Percentiles rank a stretch among this genome's conserved stretches.
These are phyloP conservation scores for Chiridota heheva DNA, from an alignment of 35 echinoderm and acorn worm genomes.

Conservation along the genomic window DNA sequence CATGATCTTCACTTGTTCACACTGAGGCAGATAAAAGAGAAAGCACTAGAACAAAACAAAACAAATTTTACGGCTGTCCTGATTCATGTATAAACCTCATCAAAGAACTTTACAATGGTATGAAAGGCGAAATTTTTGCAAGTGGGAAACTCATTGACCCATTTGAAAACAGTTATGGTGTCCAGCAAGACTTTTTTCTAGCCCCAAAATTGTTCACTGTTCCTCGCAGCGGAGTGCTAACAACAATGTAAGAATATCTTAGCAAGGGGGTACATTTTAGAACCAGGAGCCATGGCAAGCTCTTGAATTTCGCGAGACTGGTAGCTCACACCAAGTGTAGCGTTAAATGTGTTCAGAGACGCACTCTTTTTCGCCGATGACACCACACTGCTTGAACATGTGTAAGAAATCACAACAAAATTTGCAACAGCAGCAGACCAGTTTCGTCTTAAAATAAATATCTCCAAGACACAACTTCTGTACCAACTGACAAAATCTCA, in stretches of 20 bases:
- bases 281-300: conserved; percentile 34
- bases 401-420: neutral
- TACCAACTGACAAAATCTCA: neutral
- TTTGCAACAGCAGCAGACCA: neutral
- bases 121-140: conserved; percentile 11
- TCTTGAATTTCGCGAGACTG: conserved; percentile 17
- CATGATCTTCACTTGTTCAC: conserved; percentile 62
- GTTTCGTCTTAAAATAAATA: conserved; percentile 19
- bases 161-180: conserved; percentile 12
- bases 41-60: conserved; percentile 52
- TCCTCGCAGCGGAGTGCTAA: conserved; percentile 18
- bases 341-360: neutral
- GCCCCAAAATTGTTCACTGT: conserved; percentile 45
- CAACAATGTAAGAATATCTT: neutral
- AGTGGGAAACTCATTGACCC: conserved; percentile 15
- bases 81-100: conserved; percentile 33
- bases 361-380: conserved; percentile 17
- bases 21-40: conserved; percentile 39
- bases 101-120: conserved; percentile 32
- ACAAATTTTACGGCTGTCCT: conserved; percentile 48
- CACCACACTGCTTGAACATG: too few relatives aligned
- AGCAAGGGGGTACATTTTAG: conserved; percentile 10
- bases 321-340: neutral
- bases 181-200: conserved; percentile 37
- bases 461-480: conserved; percentile 14